Evolutionary conservation across 2,113 vertebrate genomes (phyloP).

Genomic region (Eira barbara): DNA sequence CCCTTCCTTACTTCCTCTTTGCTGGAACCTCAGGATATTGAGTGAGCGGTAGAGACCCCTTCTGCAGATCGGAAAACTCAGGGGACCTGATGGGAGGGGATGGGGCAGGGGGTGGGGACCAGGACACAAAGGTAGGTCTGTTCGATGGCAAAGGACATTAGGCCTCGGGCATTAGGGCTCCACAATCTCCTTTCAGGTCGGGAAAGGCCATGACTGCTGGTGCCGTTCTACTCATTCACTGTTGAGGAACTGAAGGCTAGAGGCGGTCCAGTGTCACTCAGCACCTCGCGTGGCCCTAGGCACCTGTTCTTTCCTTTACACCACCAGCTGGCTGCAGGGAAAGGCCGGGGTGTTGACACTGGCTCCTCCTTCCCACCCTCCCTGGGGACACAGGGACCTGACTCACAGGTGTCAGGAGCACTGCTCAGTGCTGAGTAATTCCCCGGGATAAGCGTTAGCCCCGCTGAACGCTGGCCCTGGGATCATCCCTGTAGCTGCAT

Average conservation of each 20-base stretch:
- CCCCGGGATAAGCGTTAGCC: constrained; percentile 31
- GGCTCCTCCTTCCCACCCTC: neutral
- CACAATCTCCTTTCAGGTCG: neutral
- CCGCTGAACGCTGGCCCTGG: neutral
- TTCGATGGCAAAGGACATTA: too few relatives aligned
- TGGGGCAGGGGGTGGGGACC: rapidly evolving
- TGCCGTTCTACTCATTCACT: neutral
- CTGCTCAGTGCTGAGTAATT: neutral
- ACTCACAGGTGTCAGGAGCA: neutral
- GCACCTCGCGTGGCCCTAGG: too few relatives aligned
- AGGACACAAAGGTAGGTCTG: neutral
- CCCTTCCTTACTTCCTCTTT: neutral
- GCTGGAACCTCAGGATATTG: neutral
- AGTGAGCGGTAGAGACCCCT: rapidly evolving
- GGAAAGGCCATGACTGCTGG: too few relatives aligned
- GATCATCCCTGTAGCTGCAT: neutral
- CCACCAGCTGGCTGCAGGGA: neutral
- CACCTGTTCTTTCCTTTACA: neutral
- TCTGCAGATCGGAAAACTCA: neutral
- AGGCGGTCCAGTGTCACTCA: neutral
- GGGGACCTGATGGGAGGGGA: neutral
- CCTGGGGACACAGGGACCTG: neutral
- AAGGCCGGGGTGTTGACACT: rapidly evolving
- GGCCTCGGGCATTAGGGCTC: neutral
- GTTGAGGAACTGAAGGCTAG: neutral